Base-by-base conservation (phyloP, 2,797 vertebrate genomes). In the Platalea minor region DNA sequence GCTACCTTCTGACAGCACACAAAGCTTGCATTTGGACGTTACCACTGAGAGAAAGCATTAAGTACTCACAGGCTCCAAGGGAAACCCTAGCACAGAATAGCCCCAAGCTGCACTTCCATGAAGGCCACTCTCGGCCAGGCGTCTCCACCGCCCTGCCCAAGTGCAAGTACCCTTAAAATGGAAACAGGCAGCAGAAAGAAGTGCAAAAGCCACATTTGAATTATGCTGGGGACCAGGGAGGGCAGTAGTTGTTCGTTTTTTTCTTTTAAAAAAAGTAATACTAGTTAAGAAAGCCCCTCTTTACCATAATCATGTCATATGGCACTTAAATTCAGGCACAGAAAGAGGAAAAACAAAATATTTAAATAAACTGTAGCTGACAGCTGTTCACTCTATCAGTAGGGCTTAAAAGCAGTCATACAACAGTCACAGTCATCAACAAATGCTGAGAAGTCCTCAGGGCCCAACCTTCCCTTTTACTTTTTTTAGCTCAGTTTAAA, bases 1-100 rank as follows among this genome's bases (percentile, higher is more conserved):
- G 10, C 11, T 29, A 48, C 41, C 41, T 61, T 60, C 59, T 48
- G 59, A 8, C 28, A 53, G 69, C 51, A 61, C 21, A 28, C 33
- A 25, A 1, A 0, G 41, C 16, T 64, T 31, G 37, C 31, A 13
- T 35, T 48, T 50, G n/a, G 43, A 16, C 1, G 1, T 13, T 57
- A 21, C n/a, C 60, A 25, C 65, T 53, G 28, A 74, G 70, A 51
- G 45, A 51, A 41, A 64, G 26, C 46, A 70, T 31, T 35, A 41
- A 37, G 21, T 9, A 9, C 8, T 11, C 41, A 17, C 6, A 65
- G 31, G 31, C 51, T 43, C 31, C 43, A 48, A 53, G 5, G 7
- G 41, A 80, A 59, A 33, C 46, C 31, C 18, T 39, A 7, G 12
- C 51, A 57, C 35, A 61, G n/a, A 57, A 48, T 1, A 56, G 39